phyloP scores from a whole-genome alignment of 2,113 vertebrate species.

The Lucifuga dentata region DNA sequence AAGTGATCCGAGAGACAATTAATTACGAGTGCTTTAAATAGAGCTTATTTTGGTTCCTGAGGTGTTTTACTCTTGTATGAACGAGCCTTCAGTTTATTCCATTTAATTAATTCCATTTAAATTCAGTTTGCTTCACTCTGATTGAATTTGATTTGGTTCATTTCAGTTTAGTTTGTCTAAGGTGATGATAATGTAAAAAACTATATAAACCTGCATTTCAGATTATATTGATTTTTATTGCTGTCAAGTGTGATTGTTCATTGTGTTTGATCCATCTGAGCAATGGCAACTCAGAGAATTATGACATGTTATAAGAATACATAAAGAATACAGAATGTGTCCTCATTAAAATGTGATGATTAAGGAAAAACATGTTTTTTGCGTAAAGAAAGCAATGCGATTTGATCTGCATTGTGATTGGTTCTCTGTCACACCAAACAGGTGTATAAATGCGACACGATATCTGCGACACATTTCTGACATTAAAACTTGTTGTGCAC shows the following conservation, averaged over 20 bases:
- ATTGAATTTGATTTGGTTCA: too few relatives aligned
- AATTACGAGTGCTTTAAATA: constrained; percentile 21
- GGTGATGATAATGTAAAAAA: too few relatives aligned
- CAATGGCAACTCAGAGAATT: background rate
- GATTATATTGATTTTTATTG: constrained; percentile 39
- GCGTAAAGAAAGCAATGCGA: too few relatives aligned
- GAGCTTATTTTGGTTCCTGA: constrained; percentile 2
- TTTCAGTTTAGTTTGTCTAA: too few relatives aligned
- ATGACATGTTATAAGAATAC: background rate
- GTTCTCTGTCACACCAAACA: too few relatives aligned
- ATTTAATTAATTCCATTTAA: constrained; percentile 19
- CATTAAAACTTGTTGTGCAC: too few relatives aligned
- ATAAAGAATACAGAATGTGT: background rate
- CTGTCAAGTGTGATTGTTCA: constrained; percentile 46
- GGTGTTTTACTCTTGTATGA: constrained; percentile 1
- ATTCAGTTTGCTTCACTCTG: constrained; percentile 23
- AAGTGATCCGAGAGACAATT: constrained; percentile 8
- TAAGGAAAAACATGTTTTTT: too few relatives aligned
- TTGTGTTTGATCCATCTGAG: constrained; percentile 35
- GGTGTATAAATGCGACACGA: too few relatives aligned
- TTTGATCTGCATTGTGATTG: too few relatives aligned
- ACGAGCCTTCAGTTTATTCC: background rate
- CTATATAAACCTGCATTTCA: too few relatives aligned
- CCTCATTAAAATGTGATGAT: background rate
- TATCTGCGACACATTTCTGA: too few relatives aligned